Evolutionary conservation across 2,797 vertebrate genomes (phyloP).

Genomic region (Lates japonicus): DNA sequence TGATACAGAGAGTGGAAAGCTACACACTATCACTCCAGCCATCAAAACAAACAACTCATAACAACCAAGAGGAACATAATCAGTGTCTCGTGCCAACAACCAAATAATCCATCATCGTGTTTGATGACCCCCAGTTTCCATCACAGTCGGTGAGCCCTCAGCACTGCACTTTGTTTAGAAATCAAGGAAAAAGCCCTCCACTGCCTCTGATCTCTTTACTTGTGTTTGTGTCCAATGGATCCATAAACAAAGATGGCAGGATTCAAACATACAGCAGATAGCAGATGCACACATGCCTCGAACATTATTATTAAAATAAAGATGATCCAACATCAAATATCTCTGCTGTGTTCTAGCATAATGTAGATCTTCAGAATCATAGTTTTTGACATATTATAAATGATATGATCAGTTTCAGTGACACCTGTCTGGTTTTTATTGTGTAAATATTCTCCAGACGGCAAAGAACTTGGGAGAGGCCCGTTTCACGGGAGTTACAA

Average conservation of each 20-base stretch:
- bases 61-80: slow-evolving; percentile 31
- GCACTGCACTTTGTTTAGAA: slow-evolving; percentile 14
- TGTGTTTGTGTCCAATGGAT: not conserved
- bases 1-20: slow-evolving; percentile 13
- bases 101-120: slow-evolving; percentile 29
- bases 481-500: not conserved
- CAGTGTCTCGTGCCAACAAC: slow-evolving; percentile 18
- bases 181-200: slow-evolving; percentile 9
- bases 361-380: not conserved
- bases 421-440: not conserved
- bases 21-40: slow-evolving; percentile 5
- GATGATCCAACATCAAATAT: not conserved
- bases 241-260: slow-evolving; percentile 4
- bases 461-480: not conserved
- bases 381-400: not conserved
- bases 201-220: not conserved
- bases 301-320: not conserved
- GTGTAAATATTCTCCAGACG: not conserved
- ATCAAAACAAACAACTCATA: slow-evolving; percentile 44
- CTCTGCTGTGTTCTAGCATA: not conserved
- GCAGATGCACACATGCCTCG: not conserved
- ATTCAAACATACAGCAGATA: not conserved
- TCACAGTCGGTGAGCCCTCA: not conserved
- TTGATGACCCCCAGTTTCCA: slow-evolving; percentile 43
- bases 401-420: not conserved